phyloP scores from a whole-genome alignment of 2,888 invertebrate species.

The Coleophora flavipennella region DNA sequence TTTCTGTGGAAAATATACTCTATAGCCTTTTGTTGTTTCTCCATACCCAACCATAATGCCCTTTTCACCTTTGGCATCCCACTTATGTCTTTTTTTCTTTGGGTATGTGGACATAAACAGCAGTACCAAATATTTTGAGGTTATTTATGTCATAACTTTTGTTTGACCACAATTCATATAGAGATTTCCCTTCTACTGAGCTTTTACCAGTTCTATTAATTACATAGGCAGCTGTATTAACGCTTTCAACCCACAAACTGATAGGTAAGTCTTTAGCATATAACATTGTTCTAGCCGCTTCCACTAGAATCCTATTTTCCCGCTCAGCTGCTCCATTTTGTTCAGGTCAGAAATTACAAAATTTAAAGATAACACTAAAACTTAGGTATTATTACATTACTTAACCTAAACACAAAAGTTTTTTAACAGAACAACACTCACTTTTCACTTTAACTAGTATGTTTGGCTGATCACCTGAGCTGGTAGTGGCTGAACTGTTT shows the following conservation, averaged over 20 bases:
- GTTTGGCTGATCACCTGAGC: no score
- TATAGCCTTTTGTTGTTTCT: slow-evolving; percentile 11
- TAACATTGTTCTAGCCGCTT: slow-evolving; percentile 10
- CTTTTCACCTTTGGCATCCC: slow-evolving; percentile 8
- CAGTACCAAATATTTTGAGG: slow-evolving; percentile 10
- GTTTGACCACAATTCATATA: slow-evolving; percentile 12
- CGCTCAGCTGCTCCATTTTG: slow-evolving; percentile 9
- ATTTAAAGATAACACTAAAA: no score
- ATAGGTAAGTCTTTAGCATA: slow-evolving; percentile 2
- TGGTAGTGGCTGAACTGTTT: no score
- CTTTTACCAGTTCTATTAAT: slow-evolving; percentile 9
- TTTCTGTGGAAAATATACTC: slow-evolving; percentile 11
- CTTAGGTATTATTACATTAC: no score
- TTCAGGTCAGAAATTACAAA: no score
- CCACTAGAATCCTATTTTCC: slow-evolving; percentile 7
- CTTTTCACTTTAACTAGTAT: no score
- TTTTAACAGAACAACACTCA: no score
- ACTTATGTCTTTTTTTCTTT: slow-evolving; percentile 9
- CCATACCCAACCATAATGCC: slow-evolving; percentile 15
- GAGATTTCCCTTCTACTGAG: slow-evolving; percentile 7
- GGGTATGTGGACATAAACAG: slow-evolving; percentile 10
- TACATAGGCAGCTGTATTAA: slow-evolving; percentile 1
- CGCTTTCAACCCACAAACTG: slow-evolving; percentile 14
- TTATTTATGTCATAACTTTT: slow-evolving; percentile 10
- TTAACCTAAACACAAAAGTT: no score